Base-by-base conservation (phyloP, 2,113 vertebrate species). In the Cyanoderma ruficeps region DNA sequence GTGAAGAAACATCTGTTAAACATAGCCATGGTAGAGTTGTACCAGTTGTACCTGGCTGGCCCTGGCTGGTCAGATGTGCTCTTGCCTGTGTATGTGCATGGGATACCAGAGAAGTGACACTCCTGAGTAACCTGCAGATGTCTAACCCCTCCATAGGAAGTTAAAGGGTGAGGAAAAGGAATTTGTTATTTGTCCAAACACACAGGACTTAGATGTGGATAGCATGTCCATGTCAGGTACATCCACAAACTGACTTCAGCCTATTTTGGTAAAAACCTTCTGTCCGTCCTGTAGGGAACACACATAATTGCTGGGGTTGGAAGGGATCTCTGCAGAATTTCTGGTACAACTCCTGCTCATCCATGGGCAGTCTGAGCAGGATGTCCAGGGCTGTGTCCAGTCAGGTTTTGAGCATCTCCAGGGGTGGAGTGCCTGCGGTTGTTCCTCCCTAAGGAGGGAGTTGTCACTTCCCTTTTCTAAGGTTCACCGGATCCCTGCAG, bases 391-490 rank as follows among this genome's bases (percentile, higher is more conserved):
- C 11, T 65, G 5, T 57, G 42, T 33, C 50, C 25, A 42, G 50
- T 11, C 31, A 23, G 31, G 12, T 33, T 72, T 50, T 37, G 14
- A 53, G 12, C 52, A 67, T 14, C 17, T 28, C 37, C 52, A 25
- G 2, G 2, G 1, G 2, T 15, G 15, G 7, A 70, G 1, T 28
- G 7, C 24, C 8, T 31, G 23, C 8, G 0, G 2, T 37, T 39
- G 3, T 21, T 89, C 13, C 1, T 31, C 6, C 4, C 7, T 5
- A 28, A 11, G 13, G 5, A 18, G 22, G 4, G 25, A 68, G 15
- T 15, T 28, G 2, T 2, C 15, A 25, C 11, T 71, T 72, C 8
- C 4, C 16, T 63, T 64, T 55, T 4, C 13, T 27, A 12, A 39
- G 10, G 18, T 47, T 33, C 61, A 5, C 1, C 56, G 27, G 3